Base-by-base conservation (phyloP, 2,888 invertebrate species). In the Eugnorisma glareosa region DNA sequence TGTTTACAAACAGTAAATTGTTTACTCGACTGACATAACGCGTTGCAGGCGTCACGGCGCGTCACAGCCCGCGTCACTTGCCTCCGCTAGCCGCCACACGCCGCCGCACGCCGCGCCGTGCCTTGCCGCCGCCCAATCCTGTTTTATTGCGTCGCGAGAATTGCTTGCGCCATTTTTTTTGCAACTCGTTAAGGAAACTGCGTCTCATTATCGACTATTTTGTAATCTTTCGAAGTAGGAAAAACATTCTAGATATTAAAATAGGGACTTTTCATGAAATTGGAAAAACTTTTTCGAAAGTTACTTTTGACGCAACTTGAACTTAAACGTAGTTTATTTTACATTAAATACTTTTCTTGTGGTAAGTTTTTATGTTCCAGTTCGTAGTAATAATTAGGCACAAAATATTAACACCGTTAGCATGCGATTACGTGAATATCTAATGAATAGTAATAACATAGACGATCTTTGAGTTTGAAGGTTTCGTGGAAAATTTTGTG, bases 1-100 rank as follows among this genome's bases (percentile, higher is more conserved):
- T 96, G 95, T 96, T 96, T 96, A 95, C 95, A 95, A 96, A 96
- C 95, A 96, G 91, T 93, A 92, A 93, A 93, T 94, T 95, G 94
- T 96, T 94, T 94, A 95, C 94, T 91, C 90, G 89, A 91, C 92
- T 93, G 93, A 93, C 93, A 93, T 92, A 91, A 92, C 91, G 88
- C 88, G 88, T 86, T 92, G 93, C 93, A 92, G 84, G 90, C 93
- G 92, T 91, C 92, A 93, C 83, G 80, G 71, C 79, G 86, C 91
- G 90, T 89, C 91, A 90, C 85, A 76, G 83, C 79, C 72, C 82
- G 86, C 92, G 93, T 92, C 92, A 90, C 89, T 78, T 85, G 86
- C 84, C 82, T 83, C 90, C 91, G 91, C 90, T 88, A 87, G 83
- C 74, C 80, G 86, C 91, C 91, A 88, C 89, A 77, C 83, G 86